Conservation (phyloP, 2,888 invertebrate species). For the Biston stratarius region DNA sequence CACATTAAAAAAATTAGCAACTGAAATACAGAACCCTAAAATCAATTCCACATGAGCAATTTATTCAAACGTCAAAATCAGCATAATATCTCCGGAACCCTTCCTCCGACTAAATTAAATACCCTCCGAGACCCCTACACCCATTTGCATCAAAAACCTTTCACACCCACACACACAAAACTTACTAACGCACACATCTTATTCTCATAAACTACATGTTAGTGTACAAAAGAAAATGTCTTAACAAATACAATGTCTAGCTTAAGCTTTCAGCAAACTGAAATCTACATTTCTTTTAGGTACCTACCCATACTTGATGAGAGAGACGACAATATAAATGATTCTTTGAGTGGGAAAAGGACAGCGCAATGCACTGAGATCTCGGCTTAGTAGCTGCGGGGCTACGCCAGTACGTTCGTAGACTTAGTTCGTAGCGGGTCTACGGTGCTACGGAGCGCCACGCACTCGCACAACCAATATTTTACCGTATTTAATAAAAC, state of each 20-base stretch:
- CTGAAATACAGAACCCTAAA: conserved; percentile 14
- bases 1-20: background rate
- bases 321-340: conserved; percentile 54
- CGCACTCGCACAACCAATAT: conserved; percentile 34
- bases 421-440: conserved; percentile 69
- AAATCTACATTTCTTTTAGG: conserved; percentile 62
- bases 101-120: conserved; percentile 36
- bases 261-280: conserved; percentile 73
- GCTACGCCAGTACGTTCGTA: conserved; percentile 72
- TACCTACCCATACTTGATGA: conserved; percentile 64
- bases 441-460: conserved; percentile 55
- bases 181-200: conserved; percentile 41
- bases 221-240: conserved; percentile 46
- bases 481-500: conserved; percentile 9
- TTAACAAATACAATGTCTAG: conserved; percentile 68
- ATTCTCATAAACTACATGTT: conserved; percentile 23
- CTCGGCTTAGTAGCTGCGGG: conserved; percentile 55
- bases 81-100: conserved; percentile 41
- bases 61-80: conserved; percentile 43
- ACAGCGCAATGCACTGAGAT: conserved; percentile 45
- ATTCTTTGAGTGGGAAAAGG: conserved; percentile 39
- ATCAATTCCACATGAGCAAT: conserved; percentile 35
- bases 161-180: conserved; percentile 20
- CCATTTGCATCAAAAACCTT: conserved; percentile 39
- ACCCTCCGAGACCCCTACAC: conserved; percentile 30